Evolutionary conservation across 2,888 invertebrate species (phyloP).

Genomic region (Eupelmus urozonus): DNA sequence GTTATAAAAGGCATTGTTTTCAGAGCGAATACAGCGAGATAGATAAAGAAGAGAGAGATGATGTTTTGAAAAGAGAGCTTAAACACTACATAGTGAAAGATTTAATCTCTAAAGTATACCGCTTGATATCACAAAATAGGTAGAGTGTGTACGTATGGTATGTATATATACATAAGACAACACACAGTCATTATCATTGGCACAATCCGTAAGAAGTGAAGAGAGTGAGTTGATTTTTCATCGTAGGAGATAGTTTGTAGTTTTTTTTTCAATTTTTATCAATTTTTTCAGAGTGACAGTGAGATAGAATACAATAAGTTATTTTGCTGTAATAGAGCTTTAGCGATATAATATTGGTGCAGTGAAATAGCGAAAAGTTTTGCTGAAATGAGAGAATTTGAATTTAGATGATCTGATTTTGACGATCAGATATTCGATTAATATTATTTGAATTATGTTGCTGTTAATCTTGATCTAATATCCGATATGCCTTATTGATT

Average conservation of each 20-base stretch:
- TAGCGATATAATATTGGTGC: slow-evolving; percentile 45
- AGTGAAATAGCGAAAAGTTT: slow-evolving; percentile 5
- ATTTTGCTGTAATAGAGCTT: slow-evolving; percentile 37
- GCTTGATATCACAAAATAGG: slow-evolving; percentile 38
- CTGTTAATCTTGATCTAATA: too few relatives aligned
- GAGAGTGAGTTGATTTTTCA: slow-evolving; percentile 42
- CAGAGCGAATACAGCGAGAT: slow-evolving; percentile 53
- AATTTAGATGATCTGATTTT: slow-evolving; percentile 35
- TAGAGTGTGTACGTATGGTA: slow-evolving; percentile 1
- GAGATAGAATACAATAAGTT: slow-evolving; percentile 27
- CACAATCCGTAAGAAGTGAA: slow-evolving; percentile 37
- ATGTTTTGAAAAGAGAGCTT: slow-evolving; percentile 39
- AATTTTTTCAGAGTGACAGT: slow-evolving; percentile 6
- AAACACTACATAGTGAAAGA: slow-evolving; percentile 41
- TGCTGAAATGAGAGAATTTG: slow-evolving; percentile 16
- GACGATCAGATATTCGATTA: not conserved
- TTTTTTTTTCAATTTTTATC: slow-evolving; percentile 4
- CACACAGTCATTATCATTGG: slow-evolving; percentile 47
- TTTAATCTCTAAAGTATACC: slow-evolving; percentile 50
- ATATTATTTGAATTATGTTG: too few relatives aligned
- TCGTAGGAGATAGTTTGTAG: not conserved
- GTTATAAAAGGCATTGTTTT: slow-evolving; percentile 24
- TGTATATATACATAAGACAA: slow-evolving; percentile 37
- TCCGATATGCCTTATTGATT: too few relatives aligned
- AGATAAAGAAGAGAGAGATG: slow-evolving; percentile 55